These are phyloP conservation scores for Epinephelus cyanopodus DNA, from an alignment of 2,113 vertebrate genomes.

Conservation along the genomic window DNA sequence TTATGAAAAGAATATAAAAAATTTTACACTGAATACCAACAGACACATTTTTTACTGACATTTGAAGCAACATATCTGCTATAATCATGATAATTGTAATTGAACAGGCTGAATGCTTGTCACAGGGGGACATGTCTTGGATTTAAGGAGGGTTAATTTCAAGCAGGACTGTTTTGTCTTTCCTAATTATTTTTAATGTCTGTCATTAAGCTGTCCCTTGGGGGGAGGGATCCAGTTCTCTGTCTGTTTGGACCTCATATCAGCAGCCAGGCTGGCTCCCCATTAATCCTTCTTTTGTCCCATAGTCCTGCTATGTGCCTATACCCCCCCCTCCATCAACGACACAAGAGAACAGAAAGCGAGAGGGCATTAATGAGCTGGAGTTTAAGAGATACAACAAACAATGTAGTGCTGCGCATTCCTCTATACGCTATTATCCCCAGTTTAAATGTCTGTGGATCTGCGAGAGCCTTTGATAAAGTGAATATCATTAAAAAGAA, in stretches of 20 bases:
- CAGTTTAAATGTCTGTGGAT: conserved; percentile 8
- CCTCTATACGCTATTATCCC: not conserved
- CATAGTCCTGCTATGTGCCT: conserved; percentile 61
- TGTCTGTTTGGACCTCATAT: conserved; percentile 74
- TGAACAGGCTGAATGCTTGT: conserved; percentile 30
- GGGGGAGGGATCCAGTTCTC: conserved; percentile 51
- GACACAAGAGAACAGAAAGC: conserved; percentile 48
- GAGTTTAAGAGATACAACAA: conserved; percentile 23
- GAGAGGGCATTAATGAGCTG: conserved; percentile 63
- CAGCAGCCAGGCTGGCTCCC: conserved; percentile 72
- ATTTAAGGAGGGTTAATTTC: conserved; percentile 69
- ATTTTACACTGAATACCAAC: not conserved
- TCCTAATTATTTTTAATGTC: conserved; percentile 83
- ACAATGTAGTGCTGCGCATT: conserved; percentile 14
- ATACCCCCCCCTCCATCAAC: conserved; percentile 52
- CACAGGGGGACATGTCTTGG: conserved; percentile 36
- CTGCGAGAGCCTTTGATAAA: not conserved
- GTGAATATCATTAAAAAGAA: not conserved
- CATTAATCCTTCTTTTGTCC: conserved; percentile 74
- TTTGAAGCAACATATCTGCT: conserved; percentile 26
- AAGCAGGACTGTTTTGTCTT: conserved; percentile 71
- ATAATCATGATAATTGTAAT: conserved; percentile 37
- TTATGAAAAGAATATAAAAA: conserved; percentile 23
- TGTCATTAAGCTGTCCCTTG: conserved; percentile 75
- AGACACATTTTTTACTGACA: conserved; percentile 12